Evolutionary conservation across 2,797 vertebrate genomes (phyloP).

Genomic region (Acanthurus tractus): DNA sequence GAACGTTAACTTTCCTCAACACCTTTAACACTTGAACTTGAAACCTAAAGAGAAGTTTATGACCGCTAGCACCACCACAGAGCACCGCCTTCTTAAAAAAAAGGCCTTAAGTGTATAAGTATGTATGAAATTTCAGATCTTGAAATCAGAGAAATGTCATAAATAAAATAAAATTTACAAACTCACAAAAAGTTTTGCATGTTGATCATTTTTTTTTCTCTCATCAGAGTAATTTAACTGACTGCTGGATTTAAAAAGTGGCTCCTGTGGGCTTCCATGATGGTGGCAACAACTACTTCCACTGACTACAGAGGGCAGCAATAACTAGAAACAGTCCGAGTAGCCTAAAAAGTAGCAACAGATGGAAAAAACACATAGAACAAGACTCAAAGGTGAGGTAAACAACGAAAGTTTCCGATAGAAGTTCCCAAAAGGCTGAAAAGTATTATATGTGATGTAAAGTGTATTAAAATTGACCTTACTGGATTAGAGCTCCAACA

Average conservation of each 20-base stretch:
- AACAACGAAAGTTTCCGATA: background rate
- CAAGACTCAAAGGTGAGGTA: background rate
- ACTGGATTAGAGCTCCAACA: background rate
- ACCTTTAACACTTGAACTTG: background rate
- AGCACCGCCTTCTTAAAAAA: too few species aligned
- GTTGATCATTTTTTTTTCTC: background rate
- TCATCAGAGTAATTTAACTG: background rate
- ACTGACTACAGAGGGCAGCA: background rate
- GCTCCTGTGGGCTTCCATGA: background rate
- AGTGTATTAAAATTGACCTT: background rate
- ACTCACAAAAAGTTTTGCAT: background rate
- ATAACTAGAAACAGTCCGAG: constrained; percentile 1
- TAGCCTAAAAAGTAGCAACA: background rate
- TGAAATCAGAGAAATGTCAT: background rate
- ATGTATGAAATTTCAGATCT: too few species aligned
- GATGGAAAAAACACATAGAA: background rate
- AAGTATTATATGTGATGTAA: background rate
- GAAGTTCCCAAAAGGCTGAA: background rate
- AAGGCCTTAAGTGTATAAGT: too few species aligned
- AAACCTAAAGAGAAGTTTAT: constrained; percentile 8
- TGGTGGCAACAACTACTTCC: background rate
- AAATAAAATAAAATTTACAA: background rate
- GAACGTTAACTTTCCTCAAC: too few species aligned
- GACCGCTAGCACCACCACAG: background rate
- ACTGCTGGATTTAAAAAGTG: background rate